Base-by-base conservation (phyloP, 2,797 vertebrate genomes). In the Schizothorax lantsangensis region DNA sequence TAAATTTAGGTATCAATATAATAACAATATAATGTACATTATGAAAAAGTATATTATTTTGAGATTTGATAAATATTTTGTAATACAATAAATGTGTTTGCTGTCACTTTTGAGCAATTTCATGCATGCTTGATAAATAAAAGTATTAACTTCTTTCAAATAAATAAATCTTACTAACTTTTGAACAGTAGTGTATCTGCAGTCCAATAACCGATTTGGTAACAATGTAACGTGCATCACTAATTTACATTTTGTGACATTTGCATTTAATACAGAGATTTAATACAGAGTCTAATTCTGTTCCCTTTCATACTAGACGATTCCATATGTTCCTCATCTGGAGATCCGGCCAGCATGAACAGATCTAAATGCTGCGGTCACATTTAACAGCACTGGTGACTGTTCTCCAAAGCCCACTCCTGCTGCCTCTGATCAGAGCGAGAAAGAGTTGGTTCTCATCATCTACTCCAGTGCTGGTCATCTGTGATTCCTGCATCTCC, bases 361-460 rank as follows among this genome's bases (percentile, higher is more conserved):
- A 6, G 54, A 52, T 84, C 85, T 83, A 88, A 90, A 88, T 82
- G 85, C 84, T 68, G 86, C 87, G 91, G 88, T 92, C 90, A 19
- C 88, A 89, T 92, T 88, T 87, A 89, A 91, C 91, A 89, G 86
- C 90, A 30, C 72, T 47, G 17, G 79, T 62, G 47, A 68, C 80
- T 85, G 49, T 84, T 77, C 84, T 82, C 75, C 1, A 86, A 62
- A 59, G 83, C 88, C 79, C 54, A 86, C 71, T 90, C 87, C 89
- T 89, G 90, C 91, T 84, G 6, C n/a, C 79, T 89, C 90, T 88
- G 90, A 91, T 92, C 91, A 71, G 33, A 74, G 19, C 36, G 17
- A 79, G 54, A 47, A 40, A 79, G 26, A 49, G 38, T 64, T 54
- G 12, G 62, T n/a, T 79, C 52, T 59, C 21, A n/a, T 78, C 52